These are phyloP conservation scores for Nephrocerus scutellatus DNA, from an alignment of 2,888 invertebrate species.

Conservation along the genomic window DNA sequence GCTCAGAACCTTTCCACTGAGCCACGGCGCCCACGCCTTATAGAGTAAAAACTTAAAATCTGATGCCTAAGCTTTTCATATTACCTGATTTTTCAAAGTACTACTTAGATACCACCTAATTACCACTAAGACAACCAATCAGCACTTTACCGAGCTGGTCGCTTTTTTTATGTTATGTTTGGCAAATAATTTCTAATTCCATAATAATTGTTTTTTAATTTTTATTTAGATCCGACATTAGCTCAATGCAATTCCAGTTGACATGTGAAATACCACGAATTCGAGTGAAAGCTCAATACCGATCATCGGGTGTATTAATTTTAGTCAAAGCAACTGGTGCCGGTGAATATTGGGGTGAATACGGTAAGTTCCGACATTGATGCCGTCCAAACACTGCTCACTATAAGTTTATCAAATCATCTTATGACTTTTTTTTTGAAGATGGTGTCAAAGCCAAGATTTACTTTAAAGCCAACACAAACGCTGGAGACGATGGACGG, in stretches of 20 bases:
- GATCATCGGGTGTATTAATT: conserved; percentile 72
- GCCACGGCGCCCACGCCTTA: too few species aligned
- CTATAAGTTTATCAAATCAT: neutral
- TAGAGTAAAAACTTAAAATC: too few species aligned
- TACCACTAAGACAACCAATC: too few species aligned
- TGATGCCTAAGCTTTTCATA: too few species aligned
- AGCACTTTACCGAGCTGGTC: too few species aligned
- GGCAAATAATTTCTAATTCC: neutral
- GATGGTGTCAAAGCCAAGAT: conserved; percentile 79
- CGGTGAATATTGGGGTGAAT: conserved; percentile 85
- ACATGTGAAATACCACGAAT: conserved; percentile 75
- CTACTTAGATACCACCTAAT: too few species aligned
- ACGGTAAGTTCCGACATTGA: conserved; percentile 61
- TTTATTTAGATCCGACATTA: conserved; percentile 59
- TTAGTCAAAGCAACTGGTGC: conserved; percentile 76
- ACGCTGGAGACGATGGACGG: conserved; percentile 54
- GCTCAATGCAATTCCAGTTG: conserved; percentile 73
- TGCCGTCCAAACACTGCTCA: neutral
- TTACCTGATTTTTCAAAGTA: too few species aligned
- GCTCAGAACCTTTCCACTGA: too few species aligned
- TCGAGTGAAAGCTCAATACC: conserved; percentile 69
- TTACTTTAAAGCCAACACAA: conserved; percentile 68
- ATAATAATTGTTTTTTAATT: conserved; percentile 7
- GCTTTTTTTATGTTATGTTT: too few species aligned
- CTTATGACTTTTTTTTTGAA: conserved; percentile 43